Evolutionary conservation across 2,888 invertebrate species (phyloP).

Genomic region (Hirudinaria manillensis): DNA sequence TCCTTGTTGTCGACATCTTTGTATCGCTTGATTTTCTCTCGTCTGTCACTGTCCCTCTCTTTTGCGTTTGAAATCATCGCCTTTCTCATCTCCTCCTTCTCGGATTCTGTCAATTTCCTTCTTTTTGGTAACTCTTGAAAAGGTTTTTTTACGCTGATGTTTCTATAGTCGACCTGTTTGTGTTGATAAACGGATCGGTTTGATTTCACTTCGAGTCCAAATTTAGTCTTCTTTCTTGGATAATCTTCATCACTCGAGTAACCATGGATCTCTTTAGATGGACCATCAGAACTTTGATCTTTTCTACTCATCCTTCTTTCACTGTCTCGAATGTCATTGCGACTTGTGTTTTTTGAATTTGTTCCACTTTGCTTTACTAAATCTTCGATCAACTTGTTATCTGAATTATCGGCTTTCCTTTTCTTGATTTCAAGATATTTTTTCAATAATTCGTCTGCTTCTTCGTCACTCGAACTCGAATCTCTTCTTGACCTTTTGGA

Average conservation of each 20-base stretch:
- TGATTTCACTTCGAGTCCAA: not conserved
- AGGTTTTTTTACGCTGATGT: too few relatives aligned
- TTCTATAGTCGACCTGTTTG: not conserved
- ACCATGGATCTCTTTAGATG: not conserved
- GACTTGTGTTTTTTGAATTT: not conserved
- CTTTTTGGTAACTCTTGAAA: not conserved
- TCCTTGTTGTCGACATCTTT: not conserved
- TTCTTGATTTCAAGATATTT: constrained; percentile 4
- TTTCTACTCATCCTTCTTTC: not conserved
- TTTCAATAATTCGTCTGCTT: not conserved
- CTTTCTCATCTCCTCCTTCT: not conserved
- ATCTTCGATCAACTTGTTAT: not conserved
- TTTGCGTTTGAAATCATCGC: constrained; percentile 3
- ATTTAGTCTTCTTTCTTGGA: not conserved
- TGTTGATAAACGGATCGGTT: not conserved
- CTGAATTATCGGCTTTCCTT: not conserved
- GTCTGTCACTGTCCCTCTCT: not conserved
- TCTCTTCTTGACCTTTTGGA: not conserved
- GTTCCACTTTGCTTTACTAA: not conserved
- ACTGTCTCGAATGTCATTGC: not conserved
- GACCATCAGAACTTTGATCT: not conserved
- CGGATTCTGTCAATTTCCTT: not conserved
- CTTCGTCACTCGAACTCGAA: constrained; percentile 8
- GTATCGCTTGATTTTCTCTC: not conserved
- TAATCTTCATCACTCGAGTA: too few relatives aligned